phyloP scores from a whole-genome alignment of 2,888 invertebrate species.

The Eristalis pertinax region DNA sequence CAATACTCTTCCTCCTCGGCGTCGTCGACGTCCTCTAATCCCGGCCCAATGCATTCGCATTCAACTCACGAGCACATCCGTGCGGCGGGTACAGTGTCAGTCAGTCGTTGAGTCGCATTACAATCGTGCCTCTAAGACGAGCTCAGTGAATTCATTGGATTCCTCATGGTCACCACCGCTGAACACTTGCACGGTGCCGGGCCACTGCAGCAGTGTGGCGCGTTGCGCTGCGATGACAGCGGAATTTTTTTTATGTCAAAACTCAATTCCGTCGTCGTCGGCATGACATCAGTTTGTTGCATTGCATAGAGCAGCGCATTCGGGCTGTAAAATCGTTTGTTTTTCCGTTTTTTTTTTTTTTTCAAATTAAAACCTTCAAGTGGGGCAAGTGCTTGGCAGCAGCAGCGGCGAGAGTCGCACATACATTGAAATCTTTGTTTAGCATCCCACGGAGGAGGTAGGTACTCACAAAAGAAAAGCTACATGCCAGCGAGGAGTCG shows the following conservation, averaged over 20 bases:
- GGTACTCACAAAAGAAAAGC: slow-evolving; percentile 23
- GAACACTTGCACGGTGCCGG: not conserved
- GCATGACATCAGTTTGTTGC: slow-evolving; percentile 53
- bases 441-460: not conserved
- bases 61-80: slow-evolving; percentile 50
- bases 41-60: slow-evolving; percentile 27
- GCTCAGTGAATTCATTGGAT: slow-evolving; percentile 55
- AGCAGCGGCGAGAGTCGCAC: not conserved
- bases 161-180: slow-evolving; percentile 64
- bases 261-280: slow-evolving; percentile 36
- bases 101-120: slow-evolving; percentile 35
- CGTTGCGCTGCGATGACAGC: slow-evolving; percentile 25
- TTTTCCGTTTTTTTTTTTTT: not conserved
- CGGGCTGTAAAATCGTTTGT: not conserved
- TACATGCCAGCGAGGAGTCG: not conserved
- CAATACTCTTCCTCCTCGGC: slow-evolving; percentile 21
- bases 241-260: slow-evolving; percentile 58
- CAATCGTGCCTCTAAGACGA: slow-evolving; percentile 54
- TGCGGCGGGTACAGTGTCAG: slow-evolving; percentile 11
- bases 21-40: slow-evolving; percentile 39
- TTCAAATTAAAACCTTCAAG: slow-evolving; percentile 16
- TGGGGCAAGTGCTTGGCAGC: not conserved
- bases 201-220: not conserved
- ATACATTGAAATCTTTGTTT: not conserved
- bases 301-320: slow-evolving; percentile 5